Evolutionary conservation across 2,888 invertebrate species (phyloP), one percentile per base, ranked within the genome.

Genomic region (Melanostoma mellinum): DNA sequence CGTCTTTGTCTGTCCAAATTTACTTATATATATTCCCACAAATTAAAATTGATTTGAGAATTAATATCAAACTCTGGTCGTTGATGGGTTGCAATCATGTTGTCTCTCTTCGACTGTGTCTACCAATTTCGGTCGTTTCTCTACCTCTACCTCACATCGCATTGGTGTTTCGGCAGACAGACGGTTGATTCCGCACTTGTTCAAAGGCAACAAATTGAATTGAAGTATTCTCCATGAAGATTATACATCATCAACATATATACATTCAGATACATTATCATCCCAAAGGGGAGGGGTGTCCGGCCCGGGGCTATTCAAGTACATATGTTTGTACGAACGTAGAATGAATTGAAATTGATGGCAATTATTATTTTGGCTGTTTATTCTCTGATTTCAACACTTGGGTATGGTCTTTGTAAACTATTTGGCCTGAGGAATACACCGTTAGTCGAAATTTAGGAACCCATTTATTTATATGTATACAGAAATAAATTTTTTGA

Each of bases 391-490:
- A 73, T 79, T 79, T 79, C 56, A 73, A 46, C 56, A 67, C 40
- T 78, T 9, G 32, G 40, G 9, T 36, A 48, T 36, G 0, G 8
- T 52, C 38, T 42, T 32, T 65, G 52, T 65, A 30, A 58, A 55
- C 40, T 36, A 20, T 71, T 46, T 63, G 42, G 42, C 8, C 53
- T 50, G 20, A 40, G 10, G n/a, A 52, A 63, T 32, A 60, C 46
- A 55, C 48, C 63, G 50, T 71, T 50, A 74, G 69, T 56, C 44
- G 60, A 48, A 44, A 60, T 63, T 44, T 40, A 67, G 30, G 73
- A 87, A 88, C 87, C 86, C 85, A 85, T 88, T 82, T 86, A 88
- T 89, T 82, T 56, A 61, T 69, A 76, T 36, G 65, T 53, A 55
- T 46, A 8, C 9, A 71, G 35, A 74, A 30, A 69, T 50, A 68